These are phyloP conservation scores for Hemicordylus capensis DNA, from an alignment of 2,113 vertebrate genomes.

Conservation along the genomic window DNA sequence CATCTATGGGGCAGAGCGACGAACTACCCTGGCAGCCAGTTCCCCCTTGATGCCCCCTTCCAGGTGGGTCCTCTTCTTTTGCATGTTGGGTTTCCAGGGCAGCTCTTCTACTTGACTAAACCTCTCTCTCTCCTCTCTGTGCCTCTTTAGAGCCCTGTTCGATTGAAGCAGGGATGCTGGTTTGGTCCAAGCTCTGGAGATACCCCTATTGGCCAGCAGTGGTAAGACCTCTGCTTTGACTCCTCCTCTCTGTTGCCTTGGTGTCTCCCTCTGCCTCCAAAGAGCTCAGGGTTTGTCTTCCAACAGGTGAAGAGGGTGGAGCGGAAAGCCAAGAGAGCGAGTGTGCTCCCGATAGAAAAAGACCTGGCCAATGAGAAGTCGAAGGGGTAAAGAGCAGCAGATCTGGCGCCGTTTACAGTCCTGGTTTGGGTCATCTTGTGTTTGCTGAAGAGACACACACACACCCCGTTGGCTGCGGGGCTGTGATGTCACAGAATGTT, in stretches of 20 bases:
- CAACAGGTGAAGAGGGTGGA: constrained; percentile 86
- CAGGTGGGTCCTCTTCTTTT: neutral
- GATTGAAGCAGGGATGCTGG: constrained; percentile 74
- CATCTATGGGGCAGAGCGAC: neutral
- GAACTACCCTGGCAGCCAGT: neutral
- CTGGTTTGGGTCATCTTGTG: no score
- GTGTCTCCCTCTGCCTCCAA: neutral
- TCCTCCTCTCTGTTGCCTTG: neutral
- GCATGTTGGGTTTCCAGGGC: neutral
- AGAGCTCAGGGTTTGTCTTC: neutral
- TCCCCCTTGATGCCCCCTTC: no score
- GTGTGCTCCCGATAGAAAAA: constrained; percentile 84
- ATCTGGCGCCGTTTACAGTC: neutral
- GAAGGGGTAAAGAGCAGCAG: constrained; percentile 78
- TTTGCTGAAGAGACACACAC: neutral
- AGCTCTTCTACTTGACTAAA: neutral
- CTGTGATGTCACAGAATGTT: neutral
- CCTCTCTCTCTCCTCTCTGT: neutral
- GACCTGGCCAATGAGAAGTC: constrained; percentile 67
- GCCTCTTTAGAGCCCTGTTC: constrained; percentile 60
- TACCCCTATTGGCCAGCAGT: constrained; percentile 82
- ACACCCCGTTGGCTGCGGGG: neutral
- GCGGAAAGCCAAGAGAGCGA: constrained; percentile 82
- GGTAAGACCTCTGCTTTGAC: constrained; percentile 65
- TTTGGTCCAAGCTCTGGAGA: constrained; percentile 80